Conservation (phyloP, 2,888 invertebrate species). For the Andrena camellia region DNA sequence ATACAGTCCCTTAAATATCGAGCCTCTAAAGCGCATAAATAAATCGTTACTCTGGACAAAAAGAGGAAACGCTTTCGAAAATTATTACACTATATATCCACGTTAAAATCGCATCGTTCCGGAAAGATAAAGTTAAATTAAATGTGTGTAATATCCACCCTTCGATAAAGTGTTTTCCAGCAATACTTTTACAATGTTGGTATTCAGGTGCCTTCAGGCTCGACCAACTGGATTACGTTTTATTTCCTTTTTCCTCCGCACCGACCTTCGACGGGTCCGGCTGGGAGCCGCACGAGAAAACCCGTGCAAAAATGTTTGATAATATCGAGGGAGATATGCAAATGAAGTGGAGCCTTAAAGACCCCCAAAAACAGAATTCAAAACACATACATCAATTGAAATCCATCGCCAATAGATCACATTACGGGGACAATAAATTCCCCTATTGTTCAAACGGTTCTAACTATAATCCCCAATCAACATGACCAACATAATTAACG, state of each 20-base stretch:
- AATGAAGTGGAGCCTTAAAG: neutral
- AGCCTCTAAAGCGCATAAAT: neutral
- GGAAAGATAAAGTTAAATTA: neutral
- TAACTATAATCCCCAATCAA: neutral
- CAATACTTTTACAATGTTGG: neutral
- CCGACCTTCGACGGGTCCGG: constrained; percentile 1
- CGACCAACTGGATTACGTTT: neutral
- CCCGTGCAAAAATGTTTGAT: neutral
- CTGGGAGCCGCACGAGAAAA: neutral
- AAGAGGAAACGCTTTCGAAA: neutral
- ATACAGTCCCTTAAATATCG: neutral
- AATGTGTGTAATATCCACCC: neutral
- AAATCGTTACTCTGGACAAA: neutral
- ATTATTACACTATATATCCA: neutral
- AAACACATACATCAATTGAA: neutral
- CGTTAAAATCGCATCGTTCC: neutral
- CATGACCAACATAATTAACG: constrained; percentile 3
- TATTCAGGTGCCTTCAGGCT: neutral
- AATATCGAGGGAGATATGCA: neutral
- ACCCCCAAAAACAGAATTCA: neutral
- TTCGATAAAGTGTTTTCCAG: neutral
- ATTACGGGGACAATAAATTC: neutral
- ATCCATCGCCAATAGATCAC: neutral
- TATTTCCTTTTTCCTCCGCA: neutral
- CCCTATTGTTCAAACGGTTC: neutral